Evolutionary conservation across 1,140 invertebrate genomes (phyloP).

Genomic region (Drosophila mayri): DNA sequence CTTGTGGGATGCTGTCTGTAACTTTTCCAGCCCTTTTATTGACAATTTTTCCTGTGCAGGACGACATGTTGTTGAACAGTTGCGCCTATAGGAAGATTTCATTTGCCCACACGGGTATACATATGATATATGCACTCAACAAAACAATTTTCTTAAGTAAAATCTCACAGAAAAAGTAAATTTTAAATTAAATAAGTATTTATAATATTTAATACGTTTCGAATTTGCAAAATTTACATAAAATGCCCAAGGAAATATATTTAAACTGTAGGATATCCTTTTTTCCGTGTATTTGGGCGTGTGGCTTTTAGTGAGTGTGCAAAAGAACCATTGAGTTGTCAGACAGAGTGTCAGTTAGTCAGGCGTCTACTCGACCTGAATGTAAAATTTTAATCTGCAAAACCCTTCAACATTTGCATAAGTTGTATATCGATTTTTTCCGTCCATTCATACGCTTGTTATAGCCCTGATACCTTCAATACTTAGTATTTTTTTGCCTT

Average conservation of each 20-base stretch:
- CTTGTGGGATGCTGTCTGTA: neutral
- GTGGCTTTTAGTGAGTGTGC: conserved; percentile 20
- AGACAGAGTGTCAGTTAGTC: conserved; percentile 46
- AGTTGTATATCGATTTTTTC: conserved; percentile 63
- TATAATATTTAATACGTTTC: neutral
- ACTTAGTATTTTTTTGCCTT: conserved; percentile 18
- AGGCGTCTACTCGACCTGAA: conserved; percentile 68
- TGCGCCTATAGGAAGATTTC: conserved; percentile 48
- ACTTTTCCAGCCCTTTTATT: conserved; percentile 43
- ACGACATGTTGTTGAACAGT: conserved; percentile 64
- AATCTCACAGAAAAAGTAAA: no score
- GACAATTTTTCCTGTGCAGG: conserved; percentile 41
- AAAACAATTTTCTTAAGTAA: neutral
- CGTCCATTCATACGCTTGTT: conserved; percentile 16
- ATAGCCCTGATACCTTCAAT: conserved; percentile 38
- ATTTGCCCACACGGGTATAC: conserved; percentile 33
- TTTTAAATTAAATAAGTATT: no score
- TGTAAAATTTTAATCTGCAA: conserved; percentile 79
- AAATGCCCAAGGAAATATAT: neutral
- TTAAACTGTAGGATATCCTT: neutral
- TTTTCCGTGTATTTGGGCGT: conserved; percentile 6
- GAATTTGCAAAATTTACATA: neutral
- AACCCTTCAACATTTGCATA: conserved; percentile 74
- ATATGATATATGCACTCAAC: conserved; percentile 1
- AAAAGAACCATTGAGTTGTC: conserved; percentile 53